Conservation (phyloP, 1,140 invertebrate species). For the Acarapis woodi region DNA sequence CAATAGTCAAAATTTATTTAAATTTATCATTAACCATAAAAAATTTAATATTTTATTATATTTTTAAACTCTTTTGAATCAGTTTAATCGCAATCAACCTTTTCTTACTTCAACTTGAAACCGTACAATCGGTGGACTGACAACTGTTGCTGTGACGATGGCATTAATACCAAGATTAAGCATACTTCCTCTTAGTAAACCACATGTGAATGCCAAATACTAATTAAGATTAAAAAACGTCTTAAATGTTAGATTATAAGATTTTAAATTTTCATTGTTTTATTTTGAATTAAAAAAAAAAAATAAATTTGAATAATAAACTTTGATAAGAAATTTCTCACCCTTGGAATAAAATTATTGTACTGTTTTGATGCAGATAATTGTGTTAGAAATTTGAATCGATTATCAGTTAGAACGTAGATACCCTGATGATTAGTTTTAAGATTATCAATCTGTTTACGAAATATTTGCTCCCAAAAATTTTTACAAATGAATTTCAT, state of each 20-base stretch:
- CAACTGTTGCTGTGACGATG: slow-evolving; percentile 76
- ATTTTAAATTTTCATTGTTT: slow-evolving; percentile 1
- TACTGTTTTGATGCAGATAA: slow-evolving; percentile 70
- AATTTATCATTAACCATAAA: too few relatives aligned
- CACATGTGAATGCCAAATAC: slow-evolving; percentile 84
- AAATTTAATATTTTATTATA: too few relatives aligned
- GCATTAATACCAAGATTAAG: slow-evolving; percentile 76
- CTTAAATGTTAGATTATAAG: slow-evolving; percentile 2
- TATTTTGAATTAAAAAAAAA: slow-evolving; percentile 1
- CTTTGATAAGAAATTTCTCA: slow-evolving; percentile 17
- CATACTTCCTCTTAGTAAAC: slow-evolving; percentile 68
- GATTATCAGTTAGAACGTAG: slow-evolving; percentile 90
- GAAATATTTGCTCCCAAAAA: slow-evolving; percentile 84
- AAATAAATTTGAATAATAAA: neutral
- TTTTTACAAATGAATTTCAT: slow-evolving; percentile 98
- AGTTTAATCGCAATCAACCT: neutral
- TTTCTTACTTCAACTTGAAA: slow-evolving; percentile 24
- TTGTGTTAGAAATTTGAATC: slow-evolving; percentile 59
- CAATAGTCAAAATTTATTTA: too few relatives aligned
- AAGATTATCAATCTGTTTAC: slow-evolving; percentile 95
- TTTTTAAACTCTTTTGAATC: too few relatives aligned
- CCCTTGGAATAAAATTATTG: slow-evolving; percentile 54
- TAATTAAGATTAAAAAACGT: slow-evolving; percentile 21
- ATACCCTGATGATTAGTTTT: slow-evolving; percentile 93
- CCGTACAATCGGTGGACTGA: slow-evolving; percentile 68